Evolutionary conservation across 2,888 invertebrate species (phyloP).

Genomic region (Eumerus sabulonum): DNA sequence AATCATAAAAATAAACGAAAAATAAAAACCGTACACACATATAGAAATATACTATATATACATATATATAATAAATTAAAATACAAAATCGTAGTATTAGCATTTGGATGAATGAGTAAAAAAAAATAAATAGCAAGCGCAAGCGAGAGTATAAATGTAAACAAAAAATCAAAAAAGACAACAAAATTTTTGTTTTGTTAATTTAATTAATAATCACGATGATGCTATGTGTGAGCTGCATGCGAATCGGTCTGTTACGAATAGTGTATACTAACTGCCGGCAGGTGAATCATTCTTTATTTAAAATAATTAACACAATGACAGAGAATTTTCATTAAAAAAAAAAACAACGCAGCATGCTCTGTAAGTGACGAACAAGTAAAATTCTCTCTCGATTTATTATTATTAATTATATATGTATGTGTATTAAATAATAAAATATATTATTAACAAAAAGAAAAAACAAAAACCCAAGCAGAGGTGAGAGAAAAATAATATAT

Average conservation of each 20-base stretch:
- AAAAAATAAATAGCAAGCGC: background rate
- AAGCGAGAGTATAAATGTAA: constrained; percentile 55
- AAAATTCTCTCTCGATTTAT: too few relatives aligned
- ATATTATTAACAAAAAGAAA: constrained; percentile 9
- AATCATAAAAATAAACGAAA: constrained; percentile 66
- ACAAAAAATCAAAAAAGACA: constrained; percentile 68
- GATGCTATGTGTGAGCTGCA: constrained; percentile 45
- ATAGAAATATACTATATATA: constrained; percentile 25
- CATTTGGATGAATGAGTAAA: constrained; percentile 39
- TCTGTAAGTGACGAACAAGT: too few relatives aligned
- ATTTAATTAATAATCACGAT: constrained; percentile 43
- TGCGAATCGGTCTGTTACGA: constrained; percentile 25
- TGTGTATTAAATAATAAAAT: constrained; percentile 39
- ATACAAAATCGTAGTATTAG: constrained; percentile 50
- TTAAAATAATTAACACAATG: constrained; percentile 13
- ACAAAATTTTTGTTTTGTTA: constrained; percentile 66
- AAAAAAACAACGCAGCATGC: too few relatives aligned
- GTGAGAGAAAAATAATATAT: constrained; percentile 40
- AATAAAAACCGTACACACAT: constrained; percentile 44
- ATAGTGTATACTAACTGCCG: constrained; percentile 25
- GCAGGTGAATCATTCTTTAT: constrained; percentile 12
- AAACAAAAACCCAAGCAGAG: too few relatives aligned
- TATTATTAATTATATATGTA: constrained; percentile 48
- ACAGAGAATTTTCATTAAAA: too few relatives aligned
- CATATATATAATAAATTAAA: constrained; percentile 25